phyloP scores from a whole-genome alignment of 1,140 invertebrate species.

The Triops cancriformis region DNA sequence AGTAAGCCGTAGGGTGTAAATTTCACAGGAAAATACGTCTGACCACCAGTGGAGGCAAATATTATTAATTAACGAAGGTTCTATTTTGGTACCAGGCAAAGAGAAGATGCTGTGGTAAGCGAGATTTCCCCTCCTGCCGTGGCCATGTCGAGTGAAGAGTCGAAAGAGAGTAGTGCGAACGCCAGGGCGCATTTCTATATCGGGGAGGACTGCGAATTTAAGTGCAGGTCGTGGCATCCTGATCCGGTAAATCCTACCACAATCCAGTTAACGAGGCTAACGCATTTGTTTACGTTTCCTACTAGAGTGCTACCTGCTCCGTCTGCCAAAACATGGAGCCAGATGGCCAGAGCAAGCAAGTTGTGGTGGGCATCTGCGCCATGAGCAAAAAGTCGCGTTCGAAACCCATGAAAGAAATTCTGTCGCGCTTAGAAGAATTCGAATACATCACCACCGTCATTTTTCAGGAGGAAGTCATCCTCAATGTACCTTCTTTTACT shows the following conservation, averaged over 20 bases:
- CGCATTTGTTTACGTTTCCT: slow-evolving; percentile 26
- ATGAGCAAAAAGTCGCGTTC: slow-evolving; percentile 98
- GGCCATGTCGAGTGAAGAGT: not conserved
- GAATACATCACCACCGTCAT: slow-evolving; percentile 90
- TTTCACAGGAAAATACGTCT: too few relatives aligned
- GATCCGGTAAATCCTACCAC: not conserved
- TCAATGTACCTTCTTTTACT: slow-evolving; percentile 63
- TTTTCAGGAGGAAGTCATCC: slow-evolving; percentile 87
- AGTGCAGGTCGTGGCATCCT: slow-evolving; percentile 21
- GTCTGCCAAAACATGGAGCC: slow-evolving; percentile 19
- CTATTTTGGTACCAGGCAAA: too few relatives aligned
- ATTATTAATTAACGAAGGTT: too few relatives aligned
- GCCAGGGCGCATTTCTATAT: not conserved
- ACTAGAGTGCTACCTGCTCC: slow-evolving; percentile 23
- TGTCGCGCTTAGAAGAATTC: slow-evolving; percentile 88
- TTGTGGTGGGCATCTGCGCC: slow-evolving; percentile 92
- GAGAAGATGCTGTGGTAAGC: too few relatives aligned
- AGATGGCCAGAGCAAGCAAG: slow-evolving; percentile 54
- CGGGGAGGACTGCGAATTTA: not conserved
- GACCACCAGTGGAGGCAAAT: too few relatives aligned
- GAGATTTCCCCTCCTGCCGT: too few relatives aligned
- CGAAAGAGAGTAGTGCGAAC: not conserved
- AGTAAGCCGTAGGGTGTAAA: too few relatives aligned
- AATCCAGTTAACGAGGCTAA: slow-evolving; percentile 15
- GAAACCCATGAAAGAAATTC: slow-evolving; percentile 97